Evolutionary conservation across 2,797 vertebrate genomes (phyloP), one percentile per base, ranked within the genome.

Genomic region (Triplophysa bombifrons): DNA sequence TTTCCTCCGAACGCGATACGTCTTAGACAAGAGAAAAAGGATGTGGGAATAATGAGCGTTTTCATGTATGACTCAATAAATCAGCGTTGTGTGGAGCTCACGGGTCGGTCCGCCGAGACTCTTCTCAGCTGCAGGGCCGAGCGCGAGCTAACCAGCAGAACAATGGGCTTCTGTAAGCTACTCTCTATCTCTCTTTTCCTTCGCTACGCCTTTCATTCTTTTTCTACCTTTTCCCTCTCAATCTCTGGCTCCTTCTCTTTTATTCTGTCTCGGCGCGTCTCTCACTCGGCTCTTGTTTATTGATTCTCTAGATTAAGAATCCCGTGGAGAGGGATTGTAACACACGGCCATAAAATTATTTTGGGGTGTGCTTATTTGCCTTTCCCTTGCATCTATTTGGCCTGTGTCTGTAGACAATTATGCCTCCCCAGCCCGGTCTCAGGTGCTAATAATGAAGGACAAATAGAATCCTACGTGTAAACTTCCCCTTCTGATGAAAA

Each of bases 371-470:
- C 96, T 98, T 99, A 99, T 99, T 99, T 98, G 96, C 96, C 93
- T 96, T 98, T 94, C 93, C 93, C 95, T 98, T 99, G 97, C 98
- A 99, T 99, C 96, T 99, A 96, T 98, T 99, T 99, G 98, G 97
- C 96, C 97, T 98, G 96, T 94, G 97, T 95, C 97, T 98, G 98
- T 98, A 99, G 98, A 99, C 98, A 99, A 99, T 99, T 99, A 98
- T 96, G 95, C 96, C 96, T 95, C 94, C 95, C 94, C 95, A 94
- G 96, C 94, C 95, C 94, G 96, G 97, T 97, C 97, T 98, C 97
- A 98, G 98, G 96, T 98, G 98, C 98, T 99, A 99, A 99, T 99
- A 99, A 99, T 98, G 96, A 98, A 99, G 97, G 98, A 99, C 98
- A 99, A 99, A 99, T 98, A 99, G 97, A 99, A 99, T 98, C 97